phyloP scores from a whole-genome alignment of 2,797 vertebrate species.

The Macrochelys suwanniensis region DNA sequence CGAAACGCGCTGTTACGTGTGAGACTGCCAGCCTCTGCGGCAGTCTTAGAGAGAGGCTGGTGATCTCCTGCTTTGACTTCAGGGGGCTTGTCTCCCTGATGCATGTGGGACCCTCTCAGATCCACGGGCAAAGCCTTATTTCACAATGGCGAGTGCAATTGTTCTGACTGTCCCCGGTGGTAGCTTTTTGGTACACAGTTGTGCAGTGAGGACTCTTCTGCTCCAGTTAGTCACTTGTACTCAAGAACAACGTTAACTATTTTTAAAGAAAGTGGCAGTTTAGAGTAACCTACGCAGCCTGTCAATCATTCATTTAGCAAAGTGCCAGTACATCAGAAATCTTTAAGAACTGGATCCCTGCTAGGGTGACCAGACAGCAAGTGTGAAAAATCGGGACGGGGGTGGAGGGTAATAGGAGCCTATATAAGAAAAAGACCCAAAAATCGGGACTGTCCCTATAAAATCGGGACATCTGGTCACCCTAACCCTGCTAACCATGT shows the following conservation, averaged over 20 bases:
- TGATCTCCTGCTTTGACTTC: not conserved
- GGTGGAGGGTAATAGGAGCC: no score
- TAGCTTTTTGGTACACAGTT: not conserved
- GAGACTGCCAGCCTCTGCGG: fast-evolving
- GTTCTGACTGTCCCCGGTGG: not conserved
- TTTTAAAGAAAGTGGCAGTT: not conserved
- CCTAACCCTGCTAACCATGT: not conserved
- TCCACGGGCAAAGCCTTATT: not conserved
- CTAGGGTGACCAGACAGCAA: not conserved
- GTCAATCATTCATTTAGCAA: not conserved
- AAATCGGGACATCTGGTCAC: no score
- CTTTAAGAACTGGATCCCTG: not conserved
- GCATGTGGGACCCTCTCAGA: not conserved
- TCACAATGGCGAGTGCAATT: not conserved
- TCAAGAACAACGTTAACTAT: not conserved
- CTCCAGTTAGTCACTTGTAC: not conserved
- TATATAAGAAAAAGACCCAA: no score
- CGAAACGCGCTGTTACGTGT: fast-evolving
- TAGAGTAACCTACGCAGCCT: not conserved
- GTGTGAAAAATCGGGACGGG: no score
- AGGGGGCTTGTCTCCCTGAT: not conserved
- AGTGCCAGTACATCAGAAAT: not conserved
- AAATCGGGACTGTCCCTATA: no score
- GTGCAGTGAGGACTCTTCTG: not conserved
- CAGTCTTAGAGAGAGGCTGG: not conserved